phyloP scores from a whole-genome alignment of 2,797 vertebrate species.

The Prunella strophiata region DNA sequence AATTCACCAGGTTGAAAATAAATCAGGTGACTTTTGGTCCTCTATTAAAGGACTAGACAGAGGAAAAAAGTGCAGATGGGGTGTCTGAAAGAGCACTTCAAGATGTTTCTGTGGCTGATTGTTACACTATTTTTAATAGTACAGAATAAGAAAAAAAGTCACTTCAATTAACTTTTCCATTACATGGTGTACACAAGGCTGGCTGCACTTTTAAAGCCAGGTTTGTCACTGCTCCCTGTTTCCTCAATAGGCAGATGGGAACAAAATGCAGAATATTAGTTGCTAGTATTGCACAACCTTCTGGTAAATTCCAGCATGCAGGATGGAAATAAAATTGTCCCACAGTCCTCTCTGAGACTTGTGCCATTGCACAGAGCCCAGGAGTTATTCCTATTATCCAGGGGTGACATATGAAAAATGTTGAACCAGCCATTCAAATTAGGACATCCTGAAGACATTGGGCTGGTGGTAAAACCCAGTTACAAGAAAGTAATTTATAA shows the following conservation, averaged over 20 bases:
- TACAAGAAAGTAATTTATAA: slow-evolving; percentile 28
- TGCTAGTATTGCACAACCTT: not conserved
- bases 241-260: not conserved
- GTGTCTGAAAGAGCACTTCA: not conserved
- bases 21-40: not conserved
- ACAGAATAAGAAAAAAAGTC: not conserved
- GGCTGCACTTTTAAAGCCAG: not conserved
- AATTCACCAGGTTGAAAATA: not conserved
- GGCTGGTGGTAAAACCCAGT: not conserved
- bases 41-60: not conserved
- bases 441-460: slow-evolving; percentile 30
- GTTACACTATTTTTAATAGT: not conserved
- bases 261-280: not conserved
- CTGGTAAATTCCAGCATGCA: not conserved
- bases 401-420: not conserved
- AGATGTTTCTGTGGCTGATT: not conserved
- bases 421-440: not conserved
- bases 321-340: not conserved
- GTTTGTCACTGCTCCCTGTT: not conserved
- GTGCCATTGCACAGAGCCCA: not conserved
- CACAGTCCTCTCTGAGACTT: not conserved
- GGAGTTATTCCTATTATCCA: not conserved
- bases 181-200: fast-evolving
- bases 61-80: not conserved
- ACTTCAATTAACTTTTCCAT: not conserved